Base-by-base conservation (phyloP, 2,888 invertebrate genomes). In the Diadegma fenestrale region DNA sequence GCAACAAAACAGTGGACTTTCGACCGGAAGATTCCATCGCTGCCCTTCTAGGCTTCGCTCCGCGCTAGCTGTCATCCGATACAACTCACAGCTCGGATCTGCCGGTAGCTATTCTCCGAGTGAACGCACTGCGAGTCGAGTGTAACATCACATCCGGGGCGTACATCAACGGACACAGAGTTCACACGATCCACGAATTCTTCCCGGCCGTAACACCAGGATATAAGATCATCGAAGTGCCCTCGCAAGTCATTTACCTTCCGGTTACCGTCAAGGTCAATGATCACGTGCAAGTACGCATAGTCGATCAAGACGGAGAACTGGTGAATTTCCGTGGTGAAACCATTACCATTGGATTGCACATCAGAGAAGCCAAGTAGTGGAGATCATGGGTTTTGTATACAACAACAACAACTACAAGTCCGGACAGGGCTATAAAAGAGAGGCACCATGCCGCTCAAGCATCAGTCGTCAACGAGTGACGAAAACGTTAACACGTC, bases 201-300 rank as follows among this genome's bases (percentile, higher is more conserved):
- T n/a, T n/a, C n/a, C n/a, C n/a, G 82, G 82, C 17, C 61, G 30
- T 90, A 26, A 61, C 86, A 48, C 82, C 90, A 48, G 87, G 89
- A 30, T 90, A 90, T 91, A 91, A 91, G 88, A 87, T 91, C 71
- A 63, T 75, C 45, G 92, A 92, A 84, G 89, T 89, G n/a, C 92
- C 87, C 33, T 72, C 83, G 30, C 80, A 89, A 76, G 89, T 88
- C 30, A 30, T 30, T 30, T 30, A 30, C 30, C 30, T 30, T 30
- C 30, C 30, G 30, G 30, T 30, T 4, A 30, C 30, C 30, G 30
- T 30, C 30, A 30, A 30, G 30, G 30, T 30, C 30, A 30, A 2
- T 30, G 30, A 30, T 30, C 30, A n/a, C n/a, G n/a, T n/a, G n/a
- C n/a, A n/a, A n/a, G n/a, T n/a, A n/a, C n/a, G n/a, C n/a, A n/a